phyloP scores from a whole-genome alignment of 2,888 invertebrate species.

The Ennomos erosarius region DNA sequence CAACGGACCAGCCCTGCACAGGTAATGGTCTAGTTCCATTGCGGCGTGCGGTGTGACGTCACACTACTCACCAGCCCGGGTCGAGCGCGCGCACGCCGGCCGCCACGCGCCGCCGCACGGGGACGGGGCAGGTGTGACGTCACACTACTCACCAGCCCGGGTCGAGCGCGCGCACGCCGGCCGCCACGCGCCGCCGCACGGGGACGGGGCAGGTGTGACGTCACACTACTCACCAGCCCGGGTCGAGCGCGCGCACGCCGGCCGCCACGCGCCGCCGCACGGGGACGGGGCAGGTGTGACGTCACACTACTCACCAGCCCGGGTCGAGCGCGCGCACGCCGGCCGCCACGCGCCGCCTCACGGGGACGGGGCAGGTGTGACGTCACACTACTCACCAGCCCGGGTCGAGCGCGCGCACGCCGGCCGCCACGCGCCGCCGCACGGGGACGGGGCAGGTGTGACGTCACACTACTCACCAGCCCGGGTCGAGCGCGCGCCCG shows the following conservation, averaged over 20 bases:
- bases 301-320: constrained; percentile 24
- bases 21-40: too few species aligned
- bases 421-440: constrained; percentile 26
- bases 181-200: constrained; percentile 72
- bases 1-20: too few species aligned
- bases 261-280: constrained; percentile 72
- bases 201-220: constrained; percentile 91
- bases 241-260: constrained; percentile 29
- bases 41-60: not conserved
- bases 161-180: constrained; percentile 28
- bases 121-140: constrained; percentile 90
- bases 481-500: constrained; percentile 30
- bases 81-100: constrained; percentile 28
- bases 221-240: constrained; percentile 26
- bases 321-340: constrained; percentile 31
- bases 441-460: constrained; percentile 94
- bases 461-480: constrained; percentile 21
- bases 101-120: constrained; percentile 87
- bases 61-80: not conserved
- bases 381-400: constrained; percentile 24
- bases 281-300: constrained; percentile 91
- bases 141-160: constrained; percentile 29
- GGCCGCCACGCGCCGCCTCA: constrained; percentile 57
- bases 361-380: constrained; percentile 92
- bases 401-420: constrained; percentile 30